A percentile compares a stretch with the other conserved stretches of the same genome.
Evolutionary conservation across 2,888 invertebrate species (phyloP).

Genomic region (Polylopha cassiicola): DNA sequence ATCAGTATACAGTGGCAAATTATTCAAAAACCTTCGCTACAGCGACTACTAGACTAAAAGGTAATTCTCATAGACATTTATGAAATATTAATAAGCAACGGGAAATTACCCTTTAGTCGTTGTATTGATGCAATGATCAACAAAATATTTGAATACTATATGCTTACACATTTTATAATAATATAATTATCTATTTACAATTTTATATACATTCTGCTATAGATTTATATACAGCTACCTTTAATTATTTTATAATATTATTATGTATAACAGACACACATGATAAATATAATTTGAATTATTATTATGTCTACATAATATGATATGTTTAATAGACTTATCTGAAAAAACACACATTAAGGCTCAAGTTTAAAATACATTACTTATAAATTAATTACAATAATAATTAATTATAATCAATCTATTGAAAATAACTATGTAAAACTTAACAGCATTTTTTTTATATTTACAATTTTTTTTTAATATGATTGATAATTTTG

Average conservation of each 20-base stretch:
- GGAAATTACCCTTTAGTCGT: no score
- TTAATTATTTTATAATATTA: no score
- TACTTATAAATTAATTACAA: constrained; percentile 3
- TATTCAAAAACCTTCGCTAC: no score
- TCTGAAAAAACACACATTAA: constrained; percentile 13
- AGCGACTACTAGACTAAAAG: no score
- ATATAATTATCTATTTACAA: constrained; percentile 5
- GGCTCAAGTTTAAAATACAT: constrained; percentile 8
- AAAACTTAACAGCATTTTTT: constrained; percentile 8
- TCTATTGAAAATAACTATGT: constrained; percentile 1
- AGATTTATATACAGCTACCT: constrained; percentile 13
- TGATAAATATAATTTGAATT: constrained; percentile 11
- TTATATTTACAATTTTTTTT: constrained; percentile 14
- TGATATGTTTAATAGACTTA: constrained; percentile 27
- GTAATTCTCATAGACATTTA: no score
- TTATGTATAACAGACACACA: constrained; percentile 29
- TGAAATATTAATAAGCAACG: no score
- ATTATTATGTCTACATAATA: constrained; percentile 21
- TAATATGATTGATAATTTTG: no score
- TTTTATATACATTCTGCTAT: constrained; percentile 15
- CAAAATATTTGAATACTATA: no score
- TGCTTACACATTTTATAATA: constrained; percentile 6
- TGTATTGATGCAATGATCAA: no score
- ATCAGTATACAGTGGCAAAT: no score
- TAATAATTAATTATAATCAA: constrained; percentile 5